These are phyloP conservation scores for Catocala nupta DNA, from an alignment of 2,888 invertebrate species.

Conservation along the genomic window DNA sequence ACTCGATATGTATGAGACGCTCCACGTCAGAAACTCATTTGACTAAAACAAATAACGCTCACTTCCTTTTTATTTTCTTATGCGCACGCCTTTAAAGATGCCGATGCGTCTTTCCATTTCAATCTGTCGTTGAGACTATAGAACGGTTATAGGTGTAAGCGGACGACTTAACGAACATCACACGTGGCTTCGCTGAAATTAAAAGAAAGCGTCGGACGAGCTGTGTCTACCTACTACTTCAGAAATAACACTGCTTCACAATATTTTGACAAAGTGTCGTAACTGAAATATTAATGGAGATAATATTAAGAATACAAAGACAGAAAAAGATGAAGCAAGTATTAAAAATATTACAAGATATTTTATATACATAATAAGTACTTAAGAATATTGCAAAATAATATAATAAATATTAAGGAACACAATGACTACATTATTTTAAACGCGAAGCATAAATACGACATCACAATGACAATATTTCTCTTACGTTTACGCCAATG, in stretches of 20 bases:
- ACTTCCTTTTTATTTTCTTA: conserved; percentile 74
- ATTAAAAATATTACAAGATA: background rate
- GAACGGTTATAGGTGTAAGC: conserved; percentile 37
- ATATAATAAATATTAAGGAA: too few species aligned
- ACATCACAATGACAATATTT: too few species aligned
- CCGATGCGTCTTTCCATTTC: conserved; percentile 67
- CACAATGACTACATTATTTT: too few species aligned
- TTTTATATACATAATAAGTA: too few species aligned
- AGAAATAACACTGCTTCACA: conserved; percentile 36
- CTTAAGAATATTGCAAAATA: too few species aligned
- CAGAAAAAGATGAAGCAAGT: too few species aligned
- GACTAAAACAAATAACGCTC: conserved; percentile 80
- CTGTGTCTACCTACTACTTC: conserved; percentile 27
- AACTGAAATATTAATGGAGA: background rate
- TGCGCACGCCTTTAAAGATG: conserved; percentile 72
- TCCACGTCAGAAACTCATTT: conserved; percentile 82
- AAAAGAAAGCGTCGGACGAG: conserved; percentile 42
- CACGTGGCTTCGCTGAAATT: conserved; percentile 41
- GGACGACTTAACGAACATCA: conserved; percentile 44
- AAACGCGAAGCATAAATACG: too few species aligned
- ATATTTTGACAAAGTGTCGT: conserved; percentile 14
- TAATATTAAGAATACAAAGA: background rate
- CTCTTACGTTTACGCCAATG: too few species aligned
- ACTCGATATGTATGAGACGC: conserved; percentile 71
- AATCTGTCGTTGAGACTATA: conserved; percentile 59